Percentiles rank a stretch among this genome's conserved stretches.
phyloP scores from a whole-genome alignment of 2,113 vertebrate species.

The Gopherus flavomarginatus region DNA sequence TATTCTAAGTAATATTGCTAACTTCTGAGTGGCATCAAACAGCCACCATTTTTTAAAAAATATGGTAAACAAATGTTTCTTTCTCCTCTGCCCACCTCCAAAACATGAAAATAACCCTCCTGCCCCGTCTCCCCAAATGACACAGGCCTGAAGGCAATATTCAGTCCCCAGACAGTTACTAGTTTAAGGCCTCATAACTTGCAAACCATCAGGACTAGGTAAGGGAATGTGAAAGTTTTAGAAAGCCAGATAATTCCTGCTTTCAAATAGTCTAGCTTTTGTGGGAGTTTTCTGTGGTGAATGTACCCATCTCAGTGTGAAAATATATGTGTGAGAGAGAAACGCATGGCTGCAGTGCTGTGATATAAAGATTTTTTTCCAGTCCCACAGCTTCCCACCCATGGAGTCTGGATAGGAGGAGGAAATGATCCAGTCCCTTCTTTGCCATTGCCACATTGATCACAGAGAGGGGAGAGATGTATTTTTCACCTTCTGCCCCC shows the following conservation, averaged over 20 bases:
- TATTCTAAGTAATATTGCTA: not conserved
- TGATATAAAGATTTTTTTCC: not conserved
- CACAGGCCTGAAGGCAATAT: not conserved
- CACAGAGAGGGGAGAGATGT: not conserved
- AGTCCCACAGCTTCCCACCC: not conserved
- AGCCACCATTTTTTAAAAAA: not conserved
- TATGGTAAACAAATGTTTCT: not conserved
- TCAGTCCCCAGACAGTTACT: not conserved
- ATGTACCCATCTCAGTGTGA: not conserved
- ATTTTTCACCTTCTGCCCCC: not conserved
- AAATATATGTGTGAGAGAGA: not conserved
- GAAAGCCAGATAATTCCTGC: not conserved
- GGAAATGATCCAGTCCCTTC: not conserved
- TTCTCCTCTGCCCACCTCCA: not conserved
- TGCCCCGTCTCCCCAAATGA: not conserved
- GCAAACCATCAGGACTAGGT: not conserved
- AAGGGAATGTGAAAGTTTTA: not conserved
- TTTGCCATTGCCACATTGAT: not conserved
- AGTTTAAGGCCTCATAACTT: not conserved
- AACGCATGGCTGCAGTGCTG: rapidly evolving
- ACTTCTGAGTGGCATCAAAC: not conserved
- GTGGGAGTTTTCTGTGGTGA: not conserved
- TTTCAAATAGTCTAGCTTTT: not conserved
- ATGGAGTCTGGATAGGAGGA: not conserved
- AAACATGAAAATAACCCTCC: not conserved